These are phyloP conservation scores for Sipha maydis DNA, from an alignment of 2,888 invertebrate genomes.

Conservation along the genomic window DNA sequence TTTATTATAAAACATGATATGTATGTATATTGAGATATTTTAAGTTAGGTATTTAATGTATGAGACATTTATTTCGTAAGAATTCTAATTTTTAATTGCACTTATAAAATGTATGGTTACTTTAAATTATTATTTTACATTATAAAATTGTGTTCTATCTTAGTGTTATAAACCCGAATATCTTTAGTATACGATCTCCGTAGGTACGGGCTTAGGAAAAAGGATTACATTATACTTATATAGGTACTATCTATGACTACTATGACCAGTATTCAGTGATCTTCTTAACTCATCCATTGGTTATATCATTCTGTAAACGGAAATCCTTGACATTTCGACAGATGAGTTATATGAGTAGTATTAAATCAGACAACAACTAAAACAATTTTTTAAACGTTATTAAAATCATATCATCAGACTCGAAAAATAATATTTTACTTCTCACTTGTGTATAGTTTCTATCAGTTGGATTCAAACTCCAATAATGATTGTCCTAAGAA, in stretches of 20 bases:
- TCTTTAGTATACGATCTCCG: neutral
- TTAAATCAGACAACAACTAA: neutral
- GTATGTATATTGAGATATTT: neutral
- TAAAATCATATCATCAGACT: constrained; percentile 34
- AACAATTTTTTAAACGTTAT: neutral
- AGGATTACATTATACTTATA: constrained; percentile 28
- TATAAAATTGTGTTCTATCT: constrained; percentile 31
- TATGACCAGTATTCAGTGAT: constrained; percentile 25
- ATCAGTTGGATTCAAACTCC: neutral
- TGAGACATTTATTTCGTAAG: neutral
- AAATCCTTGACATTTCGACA: constrained; percentile 47
- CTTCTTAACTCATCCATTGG: constrained; percentile 28
- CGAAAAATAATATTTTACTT: neutral
- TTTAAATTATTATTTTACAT: constrained; percentile 13
- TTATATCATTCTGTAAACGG: constrained; percentile 18
- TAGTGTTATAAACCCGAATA: constrained; percentile 1
- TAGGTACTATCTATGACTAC: constrained; percentile 9
- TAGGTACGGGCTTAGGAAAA: neutral
- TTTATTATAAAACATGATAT: neutral
- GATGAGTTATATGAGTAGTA: constrained; percentile 14
- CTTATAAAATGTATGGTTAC: neutral
- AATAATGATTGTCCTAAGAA: constrained; percentile 25
- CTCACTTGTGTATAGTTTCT: neutral
- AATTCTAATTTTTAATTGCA: constrained; percentile 7
- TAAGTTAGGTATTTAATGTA: neutral